These are phyloP conservation scores for Cloeon dipterum DNA, from an alignment of 2,888 invertebrate species.

Conservation along the genomic window DNA sequence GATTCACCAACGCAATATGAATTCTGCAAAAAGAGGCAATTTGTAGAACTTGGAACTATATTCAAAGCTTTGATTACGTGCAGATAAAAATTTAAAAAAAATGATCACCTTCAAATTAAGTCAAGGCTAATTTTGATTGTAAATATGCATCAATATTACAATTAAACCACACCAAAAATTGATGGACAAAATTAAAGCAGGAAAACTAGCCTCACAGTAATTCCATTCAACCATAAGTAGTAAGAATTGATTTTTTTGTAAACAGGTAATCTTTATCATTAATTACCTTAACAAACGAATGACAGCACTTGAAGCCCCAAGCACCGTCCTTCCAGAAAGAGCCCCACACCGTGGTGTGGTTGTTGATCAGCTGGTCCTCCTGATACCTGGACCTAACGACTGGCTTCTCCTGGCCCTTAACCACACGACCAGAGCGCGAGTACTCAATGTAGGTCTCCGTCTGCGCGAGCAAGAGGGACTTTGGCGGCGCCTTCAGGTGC, in stretches of 20 bases:
- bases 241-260: too few species aligned
- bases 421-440: constrained; percentile 70
- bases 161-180: too few species aligned
- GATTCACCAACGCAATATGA: constrained; percentile 71
- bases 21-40: constrained; percentile 26
- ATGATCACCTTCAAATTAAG: too few species aligned
- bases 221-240: too few species aligned
- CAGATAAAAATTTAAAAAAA: too few species aligned
- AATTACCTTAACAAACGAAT: constrained; percentile 65
- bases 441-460: constrained; percentile 92
- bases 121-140: too few species aligned
- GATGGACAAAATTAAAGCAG: too few species aligned
- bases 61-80: too few species aligned
- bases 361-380: constrained; percentile 78
- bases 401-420: constrained; percentile 66
- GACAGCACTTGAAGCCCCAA: constrained; percentile 96
- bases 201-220: too few species aligned
- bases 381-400: constrained; percentile 72
- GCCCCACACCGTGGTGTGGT: constrained; percentile 90
- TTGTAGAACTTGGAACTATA: too few species aligned
- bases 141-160: too few species aligned
- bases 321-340: constrained; percentile 80
- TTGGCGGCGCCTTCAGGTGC: constrained; percentile 68
- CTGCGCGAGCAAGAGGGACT: constrained; percentile 75
- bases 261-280: too few species aligned